Base-by-base conservation (phyloP, 2,113 vertebrate species). In the Oreochromis niloticus region DNA sequence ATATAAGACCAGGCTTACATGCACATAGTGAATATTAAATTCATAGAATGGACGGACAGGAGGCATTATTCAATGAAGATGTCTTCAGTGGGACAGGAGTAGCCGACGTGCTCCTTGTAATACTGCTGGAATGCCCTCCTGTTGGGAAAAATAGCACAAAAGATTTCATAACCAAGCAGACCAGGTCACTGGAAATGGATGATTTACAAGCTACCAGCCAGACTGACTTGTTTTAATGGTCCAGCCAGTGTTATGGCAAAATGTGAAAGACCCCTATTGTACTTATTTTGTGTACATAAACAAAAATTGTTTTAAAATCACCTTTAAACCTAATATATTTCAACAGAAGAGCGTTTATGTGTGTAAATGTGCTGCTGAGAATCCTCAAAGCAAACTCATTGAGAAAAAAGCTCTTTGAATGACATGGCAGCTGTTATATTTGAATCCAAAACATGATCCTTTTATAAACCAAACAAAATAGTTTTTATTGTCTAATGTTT, bases 81-180 rank as follows among this genome's bases (percentile, higher is more conserved):
- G 93, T 99, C 99, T 91, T 99, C 99, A 7, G 99, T 99, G 90
- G 98, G 99, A 96, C 98, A 99, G 1, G 98, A 98, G 93, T 98
- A 99, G 88, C 99, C 97, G 92, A 99, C 96, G 82, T 98, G 97
- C 94, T 99, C 97, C 96, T 98, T 99, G 96, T 98, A 99, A 96
- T 98, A 99, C 87, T 98, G 98, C 95, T 98, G 97, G 93, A 99
- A 99, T 4, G 99, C 98, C 91, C 96, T 98, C 97, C 99, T 99
- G 95, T 87, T 93, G 82, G 27, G 10, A 66, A 75, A 78, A 14
- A 82, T 6, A 82, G 10, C 8, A 34, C 27, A 46, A 48, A 46
- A 27, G 6, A 78, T 78, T 50, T 7, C 27, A 78, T 50, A 78
- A 50, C 17, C 19, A 56, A 56, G n/a, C 13, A 81, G 34, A 24